phyloP scores from a whole-genome alignment of 2,797 vertebrate species.

The Poecile montanus region DNA sequence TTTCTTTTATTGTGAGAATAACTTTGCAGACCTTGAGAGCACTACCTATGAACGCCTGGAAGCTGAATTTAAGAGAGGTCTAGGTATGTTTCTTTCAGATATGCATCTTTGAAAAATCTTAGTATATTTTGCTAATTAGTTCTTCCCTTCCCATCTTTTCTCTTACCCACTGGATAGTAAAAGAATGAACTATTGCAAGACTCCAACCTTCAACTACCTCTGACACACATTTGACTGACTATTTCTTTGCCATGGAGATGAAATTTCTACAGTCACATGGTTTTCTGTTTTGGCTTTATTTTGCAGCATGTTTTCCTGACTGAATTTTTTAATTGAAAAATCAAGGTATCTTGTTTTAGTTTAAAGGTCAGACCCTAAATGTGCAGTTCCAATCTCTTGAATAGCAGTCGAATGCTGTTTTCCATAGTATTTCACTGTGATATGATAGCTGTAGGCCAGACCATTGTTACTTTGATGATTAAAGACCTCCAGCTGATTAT shows the following conservation, averaged over 20 bases:
- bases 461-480: neutral
- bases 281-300: neutral
- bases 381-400: neutral
- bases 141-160: neutral
- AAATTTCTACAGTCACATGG: neutral
- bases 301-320: neutral
- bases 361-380: neutral
- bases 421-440: neutral
- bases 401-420: neutral
- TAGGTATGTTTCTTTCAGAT: neutral
- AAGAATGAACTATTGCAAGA: neutral
- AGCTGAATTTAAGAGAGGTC: neutral
- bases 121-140: neutral
- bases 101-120: neutral
- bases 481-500: neutral
- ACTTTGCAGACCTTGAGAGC: neutral
- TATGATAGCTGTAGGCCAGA: neutral
- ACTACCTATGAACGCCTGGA: neutral
- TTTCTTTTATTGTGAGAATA: neutral
- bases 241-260: neutral
- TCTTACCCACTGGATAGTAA: neutral
- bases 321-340: neutral
- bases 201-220: neutral
- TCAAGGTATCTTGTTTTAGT: neutral
- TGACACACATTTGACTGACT: neutral